A percentile compares a stretch with the other conserved stretches of the same genome.
Evolutionary conservation across 2,888 invertebrate genomes (phyloP).

Genomic region (Agapetus fuscipes): DNA sequence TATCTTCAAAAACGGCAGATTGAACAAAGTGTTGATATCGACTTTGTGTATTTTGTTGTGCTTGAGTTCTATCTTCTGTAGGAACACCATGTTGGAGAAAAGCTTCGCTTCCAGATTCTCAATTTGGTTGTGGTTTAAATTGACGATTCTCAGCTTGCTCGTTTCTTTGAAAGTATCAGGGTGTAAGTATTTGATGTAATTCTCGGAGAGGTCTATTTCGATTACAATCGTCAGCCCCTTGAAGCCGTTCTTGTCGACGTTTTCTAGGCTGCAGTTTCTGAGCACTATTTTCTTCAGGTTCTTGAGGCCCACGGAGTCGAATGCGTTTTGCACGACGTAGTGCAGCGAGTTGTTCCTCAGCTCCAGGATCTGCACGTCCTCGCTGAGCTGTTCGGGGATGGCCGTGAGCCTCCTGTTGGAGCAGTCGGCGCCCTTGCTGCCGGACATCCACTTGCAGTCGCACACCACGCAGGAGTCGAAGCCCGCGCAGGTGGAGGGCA

Average conservation of each 20-base stretch:
- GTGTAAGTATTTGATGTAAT: constrained; percentile 55
- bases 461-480: constrained; percentile 34
- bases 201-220: constrained; percentile 72
- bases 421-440: constrained; percentile 78
- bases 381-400: constrained; percentile 64
- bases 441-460: constrained; percentile 77
- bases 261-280: constrained; percentile 61
- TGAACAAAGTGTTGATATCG: constrained; percentile 60
- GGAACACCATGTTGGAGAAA: constrained; percentile 62
- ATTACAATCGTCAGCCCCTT: constrained; percentile 67
- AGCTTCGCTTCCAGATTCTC: constrained; percentile 61
- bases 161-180: constrained; percentile 63
- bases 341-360: constrained; percentile 60
- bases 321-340: constrained; percentile 56
- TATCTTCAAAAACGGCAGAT: constrained; percentile 56
- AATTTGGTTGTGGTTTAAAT: constrained; percentile 66
- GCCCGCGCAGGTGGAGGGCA: constrained; percentile 26
- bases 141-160: constrained; percentile 58
- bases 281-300: constrained; percentile 76
- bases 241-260: constrained; percentile 67
- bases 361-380: constrained; percentile 62
- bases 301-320: constrained; percentile 57
- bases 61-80: constrained; percentile 69
- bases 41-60: constrained; percentile 64
- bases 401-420: constrained; percentile 51